Base-by-base conservation (phyloP, 2,797 vertebrate species). In the Nothura maculosa region DNA sequence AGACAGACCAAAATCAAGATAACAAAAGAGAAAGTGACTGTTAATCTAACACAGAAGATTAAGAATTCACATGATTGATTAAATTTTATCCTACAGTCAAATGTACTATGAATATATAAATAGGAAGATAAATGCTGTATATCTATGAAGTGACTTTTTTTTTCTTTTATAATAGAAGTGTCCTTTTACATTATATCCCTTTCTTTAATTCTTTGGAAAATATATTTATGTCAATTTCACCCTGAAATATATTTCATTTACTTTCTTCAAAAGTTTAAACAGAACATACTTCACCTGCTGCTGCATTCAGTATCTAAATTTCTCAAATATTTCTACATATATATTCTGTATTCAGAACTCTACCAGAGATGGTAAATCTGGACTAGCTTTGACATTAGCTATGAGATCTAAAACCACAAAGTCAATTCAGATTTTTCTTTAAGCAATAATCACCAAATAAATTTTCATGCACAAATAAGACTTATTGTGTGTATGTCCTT, bases 21-120 rank as follows among this genome's bases (percentile, higher is more conserved):
- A 72, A 68, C 1, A 14, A 20, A 1, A 4, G 63, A 45, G 48
- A 14, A 3, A 5, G 2, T 13, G 18, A 19, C 32, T 62, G 1
- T 27, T 74, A 60, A 32, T 43, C 10, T 2, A n/a, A 28, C 3
- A 50, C 0, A 81, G 22, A 24, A 63, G 7, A 52, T 52, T 47
- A 86, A 47, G 9, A 63, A 32, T 52, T 81, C 9, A 30, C 3
- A 14, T 5, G 66, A 32, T 61, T 4, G 68, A 24, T 30, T 68
- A 50, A 12, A 27, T 85, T 69, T 82, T 82, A 45, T 55, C 13
- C 1, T 32, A 20, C 52, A 18, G 12, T 38, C 24, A 91, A 76
- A 85, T 43, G 12, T 42, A 27, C 7, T 20, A 11, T 66, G 13
- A 74, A 30, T 78, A 77, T 32, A 48, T 12, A 14, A 81, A 60